Evolutionary conservation across 2,113 vertebrate genomes (phyloP), one percentile per base, ranked within the genome.

Genomic region (Hyperopisus bebe): DNA sequence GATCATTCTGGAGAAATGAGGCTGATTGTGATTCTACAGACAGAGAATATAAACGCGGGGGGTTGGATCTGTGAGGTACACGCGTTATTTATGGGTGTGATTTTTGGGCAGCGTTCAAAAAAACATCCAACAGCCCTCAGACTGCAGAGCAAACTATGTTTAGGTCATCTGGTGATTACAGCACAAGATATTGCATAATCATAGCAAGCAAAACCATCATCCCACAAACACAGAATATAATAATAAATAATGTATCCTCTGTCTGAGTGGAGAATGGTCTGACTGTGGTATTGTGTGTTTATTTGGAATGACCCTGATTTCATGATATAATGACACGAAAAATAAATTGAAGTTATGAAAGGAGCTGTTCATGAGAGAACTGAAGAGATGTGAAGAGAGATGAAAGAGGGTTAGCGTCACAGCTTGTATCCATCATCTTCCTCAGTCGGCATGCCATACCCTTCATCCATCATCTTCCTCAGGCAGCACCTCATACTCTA

Each of bases 251-350:
- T 77, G 70, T 6, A 77, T 27, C 48, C 39, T 24, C 84, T 42
- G 84, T 44, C 62, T 90, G 86, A 58, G 66, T 44, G 44, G 88
- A 86, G 91, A 93, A 92, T 89, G 90, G 87, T 77, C 46, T 84
- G 85, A 88, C 90, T 90, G 89, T 42, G 74, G 74, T 77, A 42
- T 7, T 77, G 74, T 77, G 74, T 77, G 35, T 77, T 77, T 77
- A 19, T 39, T 77, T 77, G 35, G 5, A 42, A 77, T 77, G 74
- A 86, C 62, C 21, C 87, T 90, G 48, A 42, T 90, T 87, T 62
- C 82, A 90, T 77, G 74, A 77, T 92, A 91, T 90, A 91, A 91
- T 90, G 89, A 90, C 83, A 58, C 42, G 10, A 3, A 58, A 77
- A 90, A 87, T n/a, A 91, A 89, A 47, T 70, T n/a, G 74, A 88